phyloP scores from a whole-genome alignment of 2,797 vertebrate genomes.

The Micrastur ruficollis region DNA sequence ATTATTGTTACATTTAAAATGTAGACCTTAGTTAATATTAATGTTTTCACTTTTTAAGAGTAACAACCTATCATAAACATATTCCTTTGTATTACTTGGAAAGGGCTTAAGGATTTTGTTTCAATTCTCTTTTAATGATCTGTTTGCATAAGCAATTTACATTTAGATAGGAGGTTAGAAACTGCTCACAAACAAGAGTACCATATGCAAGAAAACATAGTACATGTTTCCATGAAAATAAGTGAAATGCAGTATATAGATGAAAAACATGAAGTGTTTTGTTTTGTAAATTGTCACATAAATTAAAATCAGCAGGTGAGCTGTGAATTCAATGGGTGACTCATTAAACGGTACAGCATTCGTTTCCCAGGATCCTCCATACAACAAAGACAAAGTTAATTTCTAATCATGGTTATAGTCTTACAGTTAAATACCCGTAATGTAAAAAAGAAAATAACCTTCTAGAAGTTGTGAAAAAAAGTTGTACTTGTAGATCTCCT shows the following conservation, averaged over 20 bases:
- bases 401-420: background rate
- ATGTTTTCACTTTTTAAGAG: background rate
- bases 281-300: background rate
- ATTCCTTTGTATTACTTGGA: background rate
- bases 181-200: background rate
- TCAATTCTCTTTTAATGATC: background rate
- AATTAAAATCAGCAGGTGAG: slow-evolving; percentile 19
- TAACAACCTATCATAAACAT: background rate
- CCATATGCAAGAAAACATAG: background rate
- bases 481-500: background rate
- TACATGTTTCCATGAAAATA: background rate
- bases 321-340: background rate
- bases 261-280: background rate
- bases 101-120: background rate
- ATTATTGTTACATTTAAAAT: background rate
- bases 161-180: background rate
- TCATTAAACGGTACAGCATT: background rate
- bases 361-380: background rate
- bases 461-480: background rate
- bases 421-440: background rate
- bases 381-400: background rate
- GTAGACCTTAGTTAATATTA: background rate
- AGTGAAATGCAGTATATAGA: background rate
- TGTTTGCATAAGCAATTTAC: background rate
- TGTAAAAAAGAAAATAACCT: background rate